Evolutionary conservation across 2,113 vertebrate species (phyloP), one percentile per base, ranked within the genome.

Genomic region (Peromyscus maniculatus): DNA sequence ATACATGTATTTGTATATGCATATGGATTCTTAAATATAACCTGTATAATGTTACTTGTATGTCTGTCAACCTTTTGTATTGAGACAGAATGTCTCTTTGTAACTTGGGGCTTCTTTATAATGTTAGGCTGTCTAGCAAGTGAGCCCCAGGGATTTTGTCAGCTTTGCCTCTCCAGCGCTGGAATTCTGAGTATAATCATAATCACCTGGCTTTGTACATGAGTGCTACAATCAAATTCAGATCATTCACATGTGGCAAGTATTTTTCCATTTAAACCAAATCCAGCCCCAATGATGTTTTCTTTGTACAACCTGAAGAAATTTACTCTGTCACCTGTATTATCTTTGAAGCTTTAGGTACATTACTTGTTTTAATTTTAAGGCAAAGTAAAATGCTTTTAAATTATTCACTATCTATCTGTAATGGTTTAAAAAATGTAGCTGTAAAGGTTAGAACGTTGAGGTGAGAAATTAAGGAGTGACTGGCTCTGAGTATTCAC

Each of bases 271-370:
- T 26, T 4, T 55, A 87, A 22, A 46, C 39, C 11, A 69, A 46
- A 22, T 39, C 5, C 0, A 55, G 33, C 1, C 46, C 22, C 69
- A 84, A 36, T 77, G 79, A 57, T 91, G 3, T 72, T 36, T 12
- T 69, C 4, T 82, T n/a, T 71, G 2, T 96, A 57, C 0, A 92
- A n/a, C 1, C n/a, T 95, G 16, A 90, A 96, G 46, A 77, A 91
- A 92, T 86, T 95, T n/a, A 75, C 10, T 80, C 24, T 93, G 80
- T 79, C 26, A 86, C 69, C 90, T 78, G 86, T 66, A 57, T 75
- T 26, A 7, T 59, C 1, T 46, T 87, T 5, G 24, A 92, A 67
- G 43, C 59, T 91, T 69, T 80, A 84, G 43, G 52, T 57, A 1
- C 57, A 80, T 84, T 46, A 22, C 11, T 79, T 82, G 33, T 79